Percentiles rank a stretch among this genome's conserved stretches.
Conservation (phyloP, 2,113 vertebrate species). For the Leptosomus discolor region DNA sequence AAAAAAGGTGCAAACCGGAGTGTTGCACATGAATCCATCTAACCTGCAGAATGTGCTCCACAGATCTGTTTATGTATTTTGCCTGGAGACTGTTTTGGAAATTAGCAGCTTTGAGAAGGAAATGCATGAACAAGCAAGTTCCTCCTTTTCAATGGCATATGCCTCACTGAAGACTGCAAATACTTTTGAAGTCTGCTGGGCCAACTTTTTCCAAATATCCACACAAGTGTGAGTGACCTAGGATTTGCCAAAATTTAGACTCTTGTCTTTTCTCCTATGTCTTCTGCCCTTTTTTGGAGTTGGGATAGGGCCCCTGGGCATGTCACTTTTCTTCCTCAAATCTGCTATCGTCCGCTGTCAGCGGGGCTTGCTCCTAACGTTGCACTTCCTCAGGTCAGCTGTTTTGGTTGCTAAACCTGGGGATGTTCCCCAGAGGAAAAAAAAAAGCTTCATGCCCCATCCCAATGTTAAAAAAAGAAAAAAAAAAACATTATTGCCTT, state of each 20-base stretch:
- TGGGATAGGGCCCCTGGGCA: background rate
- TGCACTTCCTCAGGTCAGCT: background rate
- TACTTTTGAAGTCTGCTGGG: background rate
- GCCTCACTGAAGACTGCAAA: background rate
- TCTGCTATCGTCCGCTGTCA: accelerated
- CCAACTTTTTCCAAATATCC: background rate
- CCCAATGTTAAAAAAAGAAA: too few species aligned
- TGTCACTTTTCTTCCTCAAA: background rate
- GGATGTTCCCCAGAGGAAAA: background rate
- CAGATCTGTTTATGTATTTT: background rate
- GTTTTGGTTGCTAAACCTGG: background rate
- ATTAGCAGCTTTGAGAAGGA: background rate
- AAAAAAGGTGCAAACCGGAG: background rate
- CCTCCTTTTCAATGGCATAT: background rate
- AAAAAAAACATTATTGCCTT: accelerated
- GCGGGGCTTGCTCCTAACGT: background rate
- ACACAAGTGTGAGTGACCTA: background rate
- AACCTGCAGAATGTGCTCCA: background rate
- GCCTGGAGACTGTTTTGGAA: background rate
- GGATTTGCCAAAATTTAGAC: background rate
- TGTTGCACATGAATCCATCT: background rate
- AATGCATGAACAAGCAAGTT: background rate
- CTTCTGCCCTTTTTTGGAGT: background rate
- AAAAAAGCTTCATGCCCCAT: too few species aligned
- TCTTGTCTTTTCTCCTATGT: background rate